Evolutionary conservation across 1,140 invertebrate genomes (phyloP).

Genomic region (Leptoteleia sp.): DNA sequence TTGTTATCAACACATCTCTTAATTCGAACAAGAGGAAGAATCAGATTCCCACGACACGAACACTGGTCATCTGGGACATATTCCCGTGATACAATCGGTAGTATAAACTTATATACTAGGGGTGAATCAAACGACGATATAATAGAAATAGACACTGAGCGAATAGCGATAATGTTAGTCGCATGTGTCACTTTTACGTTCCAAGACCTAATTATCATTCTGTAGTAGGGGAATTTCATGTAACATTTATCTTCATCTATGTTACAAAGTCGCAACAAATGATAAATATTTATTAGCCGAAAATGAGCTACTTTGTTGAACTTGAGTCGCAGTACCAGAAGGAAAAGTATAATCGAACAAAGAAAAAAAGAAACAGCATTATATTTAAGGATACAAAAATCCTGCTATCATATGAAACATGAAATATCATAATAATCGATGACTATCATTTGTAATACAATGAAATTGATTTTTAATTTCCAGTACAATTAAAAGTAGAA

Average conservation of each 20-base stretch:
- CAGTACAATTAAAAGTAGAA: too few relatives aligned
- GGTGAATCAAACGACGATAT: slow-evolving; percentile 12
- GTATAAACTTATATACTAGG: neutral
- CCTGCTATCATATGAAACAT: too few relatives aligned
- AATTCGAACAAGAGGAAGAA: neutral
- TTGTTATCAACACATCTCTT: neutral
- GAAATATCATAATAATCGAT: too few relatives aligned
- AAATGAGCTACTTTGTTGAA: slow-evolving; percentile 21
- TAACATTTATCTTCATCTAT: slow-evolving; percentile 24
- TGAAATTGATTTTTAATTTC: too few relatives aligned
- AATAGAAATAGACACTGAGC: slow-evolving; percentile 27
- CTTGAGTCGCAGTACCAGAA: neutral
- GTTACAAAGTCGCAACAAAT: slow-evolving; percentile 1
- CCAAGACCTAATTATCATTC: slow-evolving; percentile 10
- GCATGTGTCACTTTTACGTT: slow-evolving; percentile 27
- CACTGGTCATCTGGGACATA: slow-evolving; percentile 30
- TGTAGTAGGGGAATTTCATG: slow-evolving; percentile 5
- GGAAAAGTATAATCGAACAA: slow-evolving; percentile 7
- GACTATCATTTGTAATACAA: too few relatives aligned
- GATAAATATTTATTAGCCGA: slow-evolving; percentile 36
- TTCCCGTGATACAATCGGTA: slow-evolving; percentile 11
- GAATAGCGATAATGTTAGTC: neutral
- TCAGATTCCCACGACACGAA: slow-evolving; percentile 1
- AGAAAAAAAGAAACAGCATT: too few relatives aligned
- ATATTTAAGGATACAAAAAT: too few relatives aligned